These are phyloP conservation scores for Masnerella sp. DNA, from an alignment of 2,888 invertebrate genomes.

Conservation along the genomic window DNA sequence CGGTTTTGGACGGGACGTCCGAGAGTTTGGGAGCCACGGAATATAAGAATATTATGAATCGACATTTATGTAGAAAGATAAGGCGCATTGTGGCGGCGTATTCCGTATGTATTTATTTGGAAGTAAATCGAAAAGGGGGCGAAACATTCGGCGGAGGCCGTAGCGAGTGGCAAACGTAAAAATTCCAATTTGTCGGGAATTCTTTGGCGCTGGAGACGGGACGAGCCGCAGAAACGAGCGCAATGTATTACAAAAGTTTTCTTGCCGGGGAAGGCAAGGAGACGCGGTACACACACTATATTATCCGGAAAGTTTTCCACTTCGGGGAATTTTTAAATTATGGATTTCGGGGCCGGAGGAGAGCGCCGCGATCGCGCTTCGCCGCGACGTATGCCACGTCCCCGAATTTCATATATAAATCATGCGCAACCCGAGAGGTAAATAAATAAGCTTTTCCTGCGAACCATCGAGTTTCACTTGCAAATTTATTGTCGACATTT, in stretches of 20 bases:
- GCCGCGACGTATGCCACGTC: slow-evolving; percentile 63
- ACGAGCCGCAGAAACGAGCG: slow-evolving; percentile 70
- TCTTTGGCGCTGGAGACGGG: slow-evolving; percentile 60
- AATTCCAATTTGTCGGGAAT: slow-evolving; percentile 70
- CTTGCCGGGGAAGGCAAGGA: slow-evolving; percentile 59
- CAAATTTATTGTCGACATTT: slow-evolving; percentile 61
- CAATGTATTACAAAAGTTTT: slow-evolving; percentile 76
- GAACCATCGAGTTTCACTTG: slow-evolving; percentile 62
- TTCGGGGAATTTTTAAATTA: slow-evolving; percentile 75
- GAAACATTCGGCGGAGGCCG: slow-evolving; percentile 56
- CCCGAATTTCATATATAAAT: slow-evolving; percentile 62
- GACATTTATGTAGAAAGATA: slow-evolving; percentile 51
- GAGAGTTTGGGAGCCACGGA: slow-evolving; percentile 34
- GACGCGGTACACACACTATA: slow-evolving; percentile 67
- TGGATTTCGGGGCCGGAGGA: slow-evolving; percentile 70
- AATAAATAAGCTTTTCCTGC: slow-evolving; percentile 62
- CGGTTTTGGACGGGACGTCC: slow-evolving; percentile 21
- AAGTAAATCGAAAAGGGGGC: slow-evolving; percentile 55
- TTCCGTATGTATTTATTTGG: slow-evolving; percentile 59
- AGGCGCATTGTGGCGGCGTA: slow-evolving; percentile 49
- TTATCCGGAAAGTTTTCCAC: slow-evolving; percentile 74
- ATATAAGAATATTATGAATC: slow-evolving; percentile 47
- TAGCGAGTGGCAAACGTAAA: slow-evolving; percentile 68
- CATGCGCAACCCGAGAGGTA: slow-evolving; percentile 62
- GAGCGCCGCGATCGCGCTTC: slow-evolving; percentile 60